Conservation (phyloP, 2,113 vertebrate species). For the Meriones unguiculatus region DNA sequence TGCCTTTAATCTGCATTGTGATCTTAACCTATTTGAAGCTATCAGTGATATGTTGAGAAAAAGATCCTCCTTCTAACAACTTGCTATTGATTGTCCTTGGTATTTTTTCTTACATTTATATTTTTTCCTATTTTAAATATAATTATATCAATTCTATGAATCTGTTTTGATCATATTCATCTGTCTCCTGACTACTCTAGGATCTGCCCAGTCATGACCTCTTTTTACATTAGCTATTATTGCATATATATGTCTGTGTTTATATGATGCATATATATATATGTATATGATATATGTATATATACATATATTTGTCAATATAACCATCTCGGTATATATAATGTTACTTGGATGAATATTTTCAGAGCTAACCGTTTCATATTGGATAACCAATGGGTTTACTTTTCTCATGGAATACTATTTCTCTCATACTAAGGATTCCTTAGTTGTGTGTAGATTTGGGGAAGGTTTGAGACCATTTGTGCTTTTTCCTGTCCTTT, state of each 20-base stretch:
- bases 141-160: neutral
- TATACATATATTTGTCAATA: neutral
- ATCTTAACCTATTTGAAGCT: neutral
- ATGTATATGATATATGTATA: neutral
- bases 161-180: neutral
- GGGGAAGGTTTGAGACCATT: neutral
- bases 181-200: too few species aligned
- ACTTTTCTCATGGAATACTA: neutral
- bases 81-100: neutral
- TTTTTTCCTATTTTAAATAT: neutral
- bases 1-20: neutral
- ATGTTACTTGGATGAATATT: neutral
- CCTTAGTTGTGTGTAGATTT: neutral
- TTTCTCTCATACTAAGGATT: neutral
- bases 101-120: neutral
- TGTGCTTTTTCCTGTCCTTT: neutral
- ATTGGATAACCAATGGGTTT: neutral
- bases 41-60: neutral
- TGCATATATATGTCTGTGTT: neutral
- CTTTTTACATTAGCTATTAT: neutral
- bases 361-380: neutral
- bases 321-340: neutral
- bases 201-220: too few species aligned
- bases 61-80: neutral
- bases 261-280: too few species aligned